Evolutionary conservation across 2,113 vertebrate genomes (phyloP).

Genomic region (Hyaena hyaena): DNA sequence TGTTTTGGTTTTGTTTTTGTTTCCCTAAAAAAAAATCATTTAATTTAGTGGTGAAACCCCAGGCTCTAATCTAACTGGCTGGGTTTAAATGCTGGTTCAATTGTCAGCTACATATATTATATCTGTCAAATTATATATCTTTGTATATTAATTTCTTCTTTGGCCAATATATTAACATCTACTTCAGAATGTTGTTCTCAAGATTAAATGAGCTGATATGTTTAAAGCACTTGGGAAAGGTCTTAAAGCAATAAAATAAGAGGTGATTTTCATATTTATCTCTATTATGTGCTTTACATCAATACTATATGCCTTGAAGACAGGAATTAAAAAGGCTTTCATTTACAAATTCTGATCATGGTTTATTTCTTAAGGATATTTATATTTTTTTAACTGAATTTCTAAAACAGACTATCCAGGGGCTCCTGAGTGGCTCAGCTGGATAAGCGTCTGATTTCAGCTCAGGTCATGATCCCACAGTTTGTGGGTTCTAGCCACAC

Average conservation of each 20-base stretch:
- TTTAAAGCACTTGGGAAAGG: background rate
- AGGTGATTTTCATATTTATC: background rate
- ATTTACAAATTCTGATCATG: background rate
- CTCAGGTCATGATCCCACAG: no score
- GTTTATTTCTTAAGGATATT: background rate
- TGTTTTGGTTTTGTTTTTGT: background rate
- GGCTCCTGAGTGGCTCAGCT: no score
- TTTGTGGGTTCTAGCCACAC: no score
- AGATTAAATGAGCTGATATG: background rate
- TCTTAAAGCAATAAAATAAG: background rate
- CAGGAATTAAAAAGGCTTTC: background rate
- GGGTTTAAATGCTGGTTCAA: background rate
- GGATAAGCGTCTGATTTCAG: no score
- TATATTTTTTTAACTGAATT: conserved; percentile 4
- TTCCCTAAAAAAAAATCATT: background rate
- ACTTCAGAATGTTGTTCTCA: background rate
- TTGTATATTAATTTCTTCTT: background rate
- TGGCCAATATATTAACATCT: background rate
- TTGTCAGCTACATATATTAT: background rate
- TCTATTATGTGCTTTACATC: background rate
- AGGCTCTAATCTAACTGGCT: background rate
- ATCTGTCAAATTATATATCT: background rate
- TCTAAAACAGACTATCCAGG: background rate
- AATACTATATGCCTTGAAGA: background rate
- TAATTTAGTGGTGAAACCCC: background rate